Base-by-base conservation (phyloP, 2,113 vertebrate species). In the Excalfactoria chinensis region DNA sequence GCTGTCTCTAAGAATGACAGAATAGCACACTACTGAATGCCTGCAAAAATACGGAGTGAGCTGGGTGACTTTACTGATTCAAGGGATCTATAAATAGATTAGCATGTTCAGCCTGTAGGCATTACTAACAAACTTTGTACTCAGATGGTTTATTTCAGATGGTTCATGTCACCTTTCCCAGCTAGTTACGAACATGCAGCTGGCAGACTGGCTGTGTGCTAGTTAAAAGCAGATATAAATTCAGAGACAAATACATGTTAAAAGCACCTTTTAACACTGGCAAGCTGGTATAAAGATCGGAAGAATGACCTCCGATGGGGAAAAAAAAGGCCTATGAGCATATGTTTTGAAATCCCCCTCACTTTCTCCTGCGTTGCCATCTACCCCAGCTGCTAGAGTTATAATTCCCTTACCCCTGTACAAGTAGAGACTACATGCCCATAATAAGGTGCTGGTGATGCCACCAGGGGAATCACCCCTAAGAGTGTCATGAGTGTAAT, bases 391-490 rank as follows among this genome's bases (percentile, higher is more conserved):
- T 58, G 6, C 8, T 41, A 23, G 40, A n/a, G 14, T 34, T 46
- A 41, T 1, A 37, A 9, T 93, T 26, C 21, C 12, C 9, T 79
- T 32, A 51, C 32, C 11, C 14, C 21, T 63, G 32, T 3, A 28
- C 20, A 43, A 22, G 15, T 14, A 40, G 5, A 6, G 5, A 8
- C 11, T 43, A 6, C 0, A 0, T 12, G 9, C 26, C 13, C 18
- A 53, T 10, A 32, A 5, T n/a, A 67, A 72, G 40, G 28, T 8
- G 7, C 20, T 66, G 32, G 16, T 60, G 16, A 3, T 60, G 17
- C 56, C 26, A 30, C 30, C 22, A 15, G 10, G 22, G 40, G n/a
- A 3, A 9, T 75, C 22, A 49, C 2, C 40, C 32, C 28, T 48
- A 30, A 56, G 62, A 44, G 12, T 44, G 35, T 34, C 58, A 19